phyloP scores from a whole-genome alignment of 2,113 vertebrate genomes.

The Salminus brasiliensis region DNA sequence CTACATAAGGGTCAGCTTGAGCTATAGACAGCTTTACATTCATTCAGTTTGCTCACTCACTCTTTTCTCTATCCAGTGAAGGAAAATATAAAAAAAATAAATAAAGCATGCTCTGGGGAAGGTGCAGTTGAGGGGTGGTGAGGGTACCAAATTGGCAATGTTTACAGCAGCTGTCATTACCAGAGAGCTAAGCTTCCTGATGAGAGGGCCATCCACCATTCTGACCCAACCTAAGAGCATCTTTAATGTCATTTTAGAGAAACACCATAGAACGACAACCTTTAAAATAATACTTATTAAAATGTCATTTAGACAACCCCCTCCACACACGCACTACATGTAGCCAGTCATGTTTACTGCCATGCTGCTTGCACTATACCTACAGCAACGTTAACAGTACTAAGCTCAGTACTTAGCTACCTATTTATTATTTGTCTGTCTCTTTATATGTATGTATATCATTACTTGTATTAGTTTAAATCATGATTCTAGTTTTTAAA shows the following conservation, averaged over 20 bases:
- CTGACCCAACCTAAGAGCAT: background rate
- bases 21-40: background rate
- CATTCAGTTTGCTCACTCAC: background rate
- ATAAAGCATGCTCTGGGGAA: constrained; percentile 59
- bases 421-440: too few species aligned
- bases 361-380: too few species aligned
- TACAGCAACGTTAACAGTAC: too few species aligned
- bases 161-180: constrained; percentile 67
- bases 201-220: constrained; percentile 11
- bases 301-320: background rate
- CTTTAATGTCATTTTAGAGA: background rate
- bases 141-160: constrained; percentile 65
- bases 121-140: constrained; percentile 51
- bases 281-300: background rate
- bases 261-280: background rate
- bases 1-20: background rate
- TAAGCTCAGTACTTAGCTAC: too few species aligned
- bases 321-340: too few species aligned
- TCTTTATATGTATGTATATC: too few species aligned
- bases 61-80: constrained; percentile 36
- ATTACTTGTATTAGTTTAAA: too few species aligned
- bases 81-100: constrained; percentile 33
- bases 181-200: constrained; percentile 48
- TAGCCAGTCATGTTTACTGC: too few species aligned
- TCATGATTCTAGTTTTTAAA: too few species aligned